Evolutionary conservation across 2,113 vertebrate genomes (phyloP), one percentile per base, ranked within the genome.

Genomic region (Leuciscus idus): DNA sequence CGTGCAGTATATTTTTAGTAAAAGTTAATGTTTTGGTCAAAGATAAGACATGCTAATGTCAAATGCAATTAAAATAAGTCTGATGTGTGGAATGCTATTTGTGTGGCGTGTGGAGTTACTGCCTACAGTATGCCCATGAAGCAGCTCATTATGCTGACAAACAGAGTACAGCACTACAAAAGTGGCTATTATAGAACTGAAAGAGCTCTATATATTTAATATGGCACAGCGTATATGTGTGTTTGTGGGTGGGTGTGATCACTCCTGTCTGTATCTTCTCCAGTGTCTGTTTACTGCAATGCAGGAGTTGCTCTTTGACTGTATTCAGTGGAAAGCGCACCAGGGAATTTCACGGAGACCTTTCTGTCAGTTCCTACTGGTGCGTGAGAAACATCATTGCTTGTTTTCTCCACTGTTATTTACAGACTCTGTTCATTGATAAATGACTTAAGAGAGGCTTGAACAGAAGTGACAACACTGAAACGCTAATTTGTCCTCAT

Each of bases 241-340:
- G 85, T 81, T 43, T 43, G 77, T 43, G 77, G 46, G 28, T 55
- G 77, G 33, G 70, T 50, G 28, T 61, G 83, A 77, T 59, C 55
- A 77, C 82, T 89, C 72, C 50, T 50, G 72, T 70, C 55, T 80
- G 50, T 66, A 79, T 86, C 57, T 66, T 86, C 50, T 70, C 81
- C 46, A 52, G 33, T 85, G 82, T 68, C 83, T 85, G 75, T 86
- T 90, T 90, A 88, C 89, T 90, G 89, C 89, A 90, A 87, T 90
- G 89, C 89, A 90, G 89, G 62, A 90, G 83, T 76, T 70, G 87
- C 74, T 48, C 66, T 68, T 36, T 43, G 76, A 62, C 78, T 36
- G 26, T 48, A 68, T 46, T 75, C 73, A 48, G 75, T 77, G 78
- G 79, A 85, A 81, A 2, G 52, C 43, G 75, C 84, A 55, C 36